Evolutionary conservation across 2,888 invertebrate species (phyloP), one percentile per base, ranked within the genome.

Genomic region (Pemphredon lugubris): DNA sequence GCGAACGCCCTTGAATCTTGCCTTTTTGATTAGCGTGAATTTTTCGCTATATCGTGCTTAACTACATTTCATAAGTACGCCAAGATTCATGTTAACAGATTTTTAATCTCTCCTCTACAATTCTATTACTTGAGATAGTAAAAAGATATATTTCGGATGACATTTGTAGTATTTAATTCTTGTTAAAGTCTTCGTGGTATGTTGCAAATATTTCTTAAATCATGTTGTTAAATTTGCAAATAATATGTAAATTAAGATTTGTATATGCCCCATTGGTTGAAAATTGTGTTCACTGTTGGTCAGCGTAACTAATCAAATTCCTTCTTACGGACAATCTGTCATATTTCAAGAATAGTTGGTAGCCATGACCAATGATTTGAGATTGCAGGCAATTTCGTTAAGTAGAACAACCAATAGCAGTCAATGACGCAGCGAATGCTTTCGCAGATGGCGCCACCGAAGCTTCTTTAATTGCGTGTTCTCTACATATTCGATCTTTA

Each of bases 401-500:
- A 16, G n/a, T 18, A 30, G n/a, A 0, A 20, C 21, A 16, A 6
- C 57, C 61, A 7, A 68, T 61, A 0, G 14, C 21, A 16, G 7
- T 61, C 61, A 7, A 68, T 61, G 61, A 26, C 16, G 1, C 9
- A 57, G 18, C 6, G 32, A 53, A 61, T 30, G 20, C 37, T 4
- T 4, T 30, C 14, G n/a, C 23, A 69, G 71, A 40, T 69, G 57
- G 11, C 63, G 37, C 53, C 13, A 71, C 53, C n/a, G 9, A 14
- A 7, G 16, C 14, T 20, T 18, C 16, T 16, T 42, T 7, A 18
- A 59, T 67, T 42, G 14, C 13, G 40, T 32, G 50, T 50, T 47
- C 23, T 50, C 51, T 51, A 21, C 11, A 21, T 45, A 45, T 50
- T 60, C 60, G 51, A 67, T 59, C 9, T 37, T 37, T 50, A 50